Evolutionary conservation across 2,888 invertebrate genomes (phyloP).

Genomic region (Ischnus inquisitorius): DNA sequence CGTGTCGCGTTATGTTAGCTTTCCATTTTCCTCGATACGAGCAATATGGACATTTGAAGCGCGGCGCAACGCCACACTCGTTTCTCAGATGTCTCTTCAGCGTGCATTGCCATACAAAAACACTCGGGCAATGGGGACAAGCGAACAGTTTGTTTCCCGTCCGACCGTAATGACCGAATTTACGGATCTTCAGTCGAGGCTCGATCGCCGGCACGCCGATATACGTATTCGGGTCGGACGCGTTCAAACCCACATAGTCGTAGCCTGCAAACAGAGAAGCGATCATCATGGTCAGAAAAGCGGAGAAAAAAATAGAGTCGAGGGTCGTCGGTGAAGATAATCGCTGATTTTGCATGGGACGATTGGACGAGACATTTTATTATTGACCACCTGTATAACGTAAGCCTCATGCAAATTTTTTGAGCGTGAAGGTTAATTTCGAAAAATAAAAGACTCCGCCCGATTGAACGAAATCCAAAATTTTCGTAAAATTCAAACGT

Average conservation of each 20-base stretch:
- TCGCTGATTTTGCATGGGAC: not conserved
- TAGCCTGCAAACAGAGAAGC: slow-evolving; percentile 59
- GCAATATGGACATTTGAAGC: slow-evolving; percentile 78
- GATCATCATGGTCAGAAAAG: slow-evolving; percentile 34
- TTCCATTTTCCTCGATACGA: slow-evolving; percentile 77
- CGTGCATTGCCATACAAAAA: slow-evolving; percentile 74
- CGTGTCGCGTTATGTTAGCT: slow-evolving; percentile 74
- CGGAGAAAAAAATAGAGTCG: not conserved
- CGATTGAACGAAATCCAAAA: not conserved
- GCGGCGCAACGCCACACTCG: slow-evolving; percentile 76
- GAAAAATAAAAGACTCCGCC: not conserved
- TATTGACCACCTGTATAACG: not conserved
- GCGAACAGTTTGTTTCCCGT: slow-evolving; percentile 53
- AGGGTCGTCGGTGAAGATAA: not conserved
- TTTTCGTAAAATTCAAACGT: not conserved
- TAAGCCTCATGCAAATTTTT: slow-evolving; percentile 26
- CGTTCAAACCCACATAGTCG: not conserved
- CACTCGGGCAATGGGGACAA: slow-evolving; percentile 73
- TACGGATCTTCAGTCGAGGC: slow-evolving; percentile 21
- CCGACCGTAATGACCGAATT: slow-evolving; percentile 15
- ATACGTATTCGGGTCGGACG: not conserved
- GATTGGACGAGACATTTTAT: not conserved
- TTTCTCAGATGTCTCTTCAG: slow-evolving; percentile 73
- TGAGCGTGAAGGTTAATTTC: not conserved
- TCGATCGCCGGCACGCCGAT: not conserved